A percentile compares a stretch with the other conserved stretches of the same genome.
phyloP scores from a whole-genome alignment of 2,113 vertebrate species.

The Xenotilapia longispinis region DNA sequence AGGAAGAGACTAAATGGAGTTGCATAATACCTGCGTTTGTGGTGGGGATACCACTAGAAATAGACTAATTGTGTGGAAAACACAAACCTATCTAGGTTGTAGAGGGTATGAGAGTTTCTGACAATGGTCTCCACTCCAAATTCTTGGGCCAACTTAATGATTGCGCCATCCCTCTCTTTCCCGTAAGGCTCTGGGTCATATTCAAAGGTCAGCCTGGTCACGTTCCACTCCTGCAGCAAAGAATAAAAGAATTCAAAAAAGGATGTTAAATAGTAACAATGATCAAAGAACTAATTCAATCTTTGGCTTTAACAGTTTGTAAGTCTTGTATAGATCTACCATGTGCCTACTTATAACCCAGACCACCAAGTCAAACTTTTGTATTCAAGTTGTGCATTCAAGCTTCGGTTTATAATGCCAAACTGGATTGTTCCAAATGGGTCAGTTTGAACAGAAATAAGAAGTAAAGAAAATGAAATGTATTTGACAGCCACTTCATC shows the following conservation, averaged over 20 bases:
- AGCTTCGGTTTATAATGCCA: neutral
- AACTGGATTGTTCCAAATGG: neutral
- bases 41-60: neutral
- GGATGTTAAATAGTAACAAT: neutral
- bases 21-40: neutral
- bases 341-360: neutral
- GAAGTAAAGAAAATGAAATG: neutral
- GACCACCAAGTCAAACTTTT: neutral
- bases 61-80: neutral
- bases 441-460: neutral
- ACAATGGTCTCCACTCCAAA: constrained; percentile 89
- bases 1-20: neutral
- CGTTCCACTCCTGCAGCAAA: constrained; percentile 85
- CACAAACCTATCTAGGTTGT: constrained; percentile 86
- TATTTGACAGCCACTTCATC: neutral
- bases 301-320: neutral
- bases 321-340: neutral
- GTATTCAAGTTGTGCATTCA: neutral
- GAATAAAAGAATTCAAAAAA: neutral
- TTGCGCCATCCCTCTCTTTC: constrained; percentile 90
- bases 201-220: constrained; percentile 90
- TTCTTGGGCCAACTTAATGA: constrained; percentile 92
- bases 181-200: constrained; percentile 94
- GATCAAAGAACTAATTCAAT: neutral
- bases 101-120: constrained; percentile 91